Evolutionary conservation across 2,797 vertebrate genomes (phyloP), one percentile per base, ranked within the genome.

Genomic region (Malurus splendens): DNA sequence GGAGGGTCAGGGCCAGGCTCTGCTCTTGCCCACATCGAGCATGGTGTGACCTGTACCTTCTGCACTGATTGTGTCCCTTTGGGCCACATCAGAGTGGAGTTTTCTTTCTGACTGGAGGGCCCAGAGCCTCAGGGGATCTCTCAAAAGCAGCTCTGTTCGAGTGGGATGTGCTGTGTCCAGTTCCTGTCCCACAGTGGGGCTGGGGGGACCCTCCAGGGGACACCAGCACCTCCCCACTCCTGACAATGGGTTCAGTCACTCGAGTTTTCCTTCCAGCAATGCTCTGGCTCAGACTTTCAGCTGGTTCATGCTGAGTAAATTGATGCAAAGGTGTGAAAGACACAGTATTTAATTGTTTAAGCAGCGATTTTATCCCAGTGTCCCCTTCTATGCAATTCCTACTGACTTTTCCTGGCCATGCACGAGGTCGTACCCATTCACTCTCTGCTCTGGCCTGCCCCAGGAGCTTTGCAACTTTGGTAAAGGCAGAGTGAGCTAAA

Each of bases 31-130:
- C 2, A 1, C 1, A 2, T 1, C 3, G 8, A 82, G 12, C 38
- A 1, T 10, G 57, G 28, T 10, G 2, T 32, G 18, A 60, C 57
- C 47, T 4, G 1, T 3, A 14, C 12, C 17, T 83, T 47, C n/a
- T 9, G 24, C 27, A 4, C 19, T 7, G 7, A 2, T 20, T 7
- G 1, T 2, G 10, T 19, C 23, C 8, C 20, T 2, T 18, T 5
- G 18, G 33, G 36, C n/a, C 23, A 19, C 27, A 8, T 6, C 42
- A 28, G 14, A 14, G 14, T 39, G 32, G 66, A 11, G 14, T 28
- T 17, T 12, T 54, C 42, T 66, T 23, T n/a, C 24, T 27, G 14
- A 28, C 7, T 8, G 10, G 7, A 33, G 24, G 4, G 6, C 50
- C 33, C 59, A 50, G 19, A 64, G 22, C 2, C 9, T 23, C 17